These are phyloP conservation scores for Lanius collurio DNA, from an alignment of 2,113 vertebrate species.

Conservation along the genomic window DNA sequence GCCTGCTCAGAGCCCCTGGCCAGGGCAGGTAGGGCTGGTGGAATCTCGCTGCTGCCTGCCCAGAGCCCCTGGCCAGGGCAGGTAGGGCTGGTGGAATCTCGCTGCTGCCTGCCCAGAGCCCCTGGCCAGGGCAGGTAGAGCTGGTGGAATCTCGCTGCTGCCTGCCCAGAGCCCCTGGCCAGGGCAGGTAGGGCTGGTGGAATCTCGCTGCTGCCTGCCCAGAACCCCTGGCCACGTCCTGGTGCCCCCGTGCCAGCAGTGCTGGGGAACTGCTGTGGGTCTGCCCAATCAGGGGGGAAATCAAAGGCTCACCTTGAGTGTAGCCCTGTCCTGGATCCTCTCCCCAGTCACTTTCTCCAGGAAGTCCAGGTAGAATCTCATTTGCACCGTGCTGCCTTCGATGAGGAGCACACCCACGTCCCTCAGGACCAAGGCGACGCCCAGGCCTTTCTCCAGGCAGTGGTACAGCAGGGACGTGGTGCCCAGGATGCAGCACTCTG, in stretches of 20 bases:
- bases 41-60: neutral
- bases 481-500: neutral
- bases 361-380: neutral
- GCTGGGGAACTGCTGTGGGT: neutral
- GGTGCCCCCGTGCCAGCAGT: rapidly evolving
- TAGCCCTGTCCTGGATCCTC: too few relatives aligned
- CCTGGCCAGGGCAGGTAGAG: neutral
- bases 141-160: neutral
- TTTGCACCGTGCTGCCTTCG: rapidly evolving
- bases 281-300: neutral
- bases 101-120: neutral
- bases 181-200: neutral
- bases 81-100: neutral
- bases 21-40: neutral
- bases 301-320: neutral
- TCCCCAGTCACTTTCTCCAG: neutral
- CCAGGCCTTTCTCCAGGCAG: neutral
- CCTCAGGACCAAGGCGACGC: rapidly evolving
- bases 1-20: neutral
- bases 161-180: neutral
- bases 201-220: too few relatives aligned
- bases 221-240: neutral
- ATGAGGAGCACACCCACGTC: neutral
- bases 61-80: neutral
- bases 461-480: neutral